Percentiles rank a stretch among this genome's conserved stretches.
phyloP scores from a whole-genome alignment of 1,140 invertebrate species.

The Pachyrhynchus sulphureomaculatus region DNA sequence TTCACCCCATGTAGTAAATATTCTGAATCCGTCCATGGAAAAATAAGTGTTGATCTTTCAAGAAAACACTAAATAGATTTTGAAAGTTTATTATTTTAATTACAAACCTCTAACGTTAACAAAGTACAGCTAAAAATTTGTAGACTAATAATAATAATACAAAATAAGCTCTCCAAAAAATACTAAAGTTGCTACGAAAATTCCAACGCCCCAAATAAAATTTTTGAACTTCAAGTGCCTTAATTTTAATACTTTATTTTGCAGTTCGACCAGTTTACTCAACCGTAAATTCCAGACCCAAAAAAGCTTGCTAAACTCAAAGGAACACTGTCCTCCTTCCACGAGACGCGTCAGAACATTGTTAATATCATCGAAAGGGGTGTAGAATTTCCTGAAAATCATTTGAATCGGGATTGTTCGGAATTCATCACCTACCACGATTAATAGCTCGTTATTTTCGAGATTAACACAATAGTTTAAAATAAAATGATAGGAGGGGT shows the following conservation, averaged over 20 bases:
- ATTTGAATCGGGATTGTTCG: neutral
- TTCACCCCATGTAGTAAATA: too few species aligned
- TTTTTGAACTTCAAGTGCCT: neutral
- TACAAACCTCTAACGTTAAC: too few species aligned
- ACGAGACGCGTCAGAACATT: neutral
- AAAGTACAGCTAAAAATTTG: too few species aligned
- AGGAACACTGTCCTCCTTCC: neutral
- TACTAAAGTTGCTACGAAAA: neutral
- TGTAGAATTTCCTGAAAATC: neutral
- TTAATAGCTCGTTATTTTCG: neutral
- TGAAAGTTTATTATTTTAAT: too few species aligned
- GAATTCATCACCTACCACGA: neutral
- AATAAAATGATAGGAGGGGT: neutral
- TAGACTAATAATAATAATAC: neutral
- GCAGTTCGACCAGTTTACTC: neutral
- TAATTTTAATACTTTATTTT: neutral
- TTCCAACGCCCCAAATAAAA: neutral
- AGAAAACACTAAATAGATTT: too few species aligned
- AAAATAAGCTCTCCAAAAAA: neutral
- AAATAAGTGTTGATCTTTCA: too few species aligned
- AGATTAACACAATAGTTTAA: neutral
- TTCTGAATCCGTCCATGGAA: too few species aligned
- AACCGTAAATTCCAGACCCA: neutral
- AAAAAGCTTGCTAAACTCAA: neutral
- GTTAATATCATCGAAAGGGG: neutral